Conservation (phyloP, 2,888 invertebrate species). For the Palloptera scutellata region DNA sequence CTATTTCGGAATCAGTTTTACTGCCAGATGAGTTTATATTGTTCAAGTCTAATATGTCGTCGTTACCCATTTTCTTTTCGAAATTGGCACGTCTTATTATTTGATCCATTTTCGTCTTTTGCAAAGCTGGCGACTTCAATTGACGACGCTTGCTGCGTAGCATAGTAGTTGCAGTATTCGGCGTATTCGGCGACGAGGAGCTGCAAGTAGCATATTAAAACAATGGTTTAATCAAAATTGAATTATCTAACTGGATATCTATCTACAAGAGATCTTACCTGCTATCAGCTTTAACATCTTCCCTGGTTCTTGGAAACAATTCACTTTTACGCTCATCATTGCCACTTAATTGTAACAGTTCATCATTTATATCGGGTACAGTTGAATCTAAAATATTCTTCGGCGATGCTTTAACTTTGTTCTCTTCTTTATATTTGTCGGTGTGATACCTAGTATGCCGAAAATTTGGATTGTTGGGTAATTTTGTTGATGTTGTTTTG, state of each 20-base stretch:
- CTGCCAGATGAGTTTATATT: slow-evolving; percentile 31
- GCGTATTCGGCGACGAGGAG: too few species aligned
- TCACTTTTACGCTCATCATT: too few species aligned
- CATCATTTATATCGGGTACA: slow-evolving; percentile 25
- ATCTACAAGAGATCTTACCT: too few species aligned
- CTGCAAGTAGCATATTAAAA: too few species aligned
- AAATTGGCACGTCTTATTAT: slow-evolving; percentile 35
- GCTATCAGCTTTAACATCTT: too few species aligned
- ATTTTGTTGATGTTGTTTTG: neutral
- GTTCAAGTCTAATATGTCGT: slow-evolving; percentile 39
- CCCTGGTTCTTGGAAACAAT: too few species aligned
- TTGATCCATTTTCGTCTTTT: slow-evolving; percentile 40
- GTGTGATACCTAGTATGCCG: slow-evolving; percentile 37
- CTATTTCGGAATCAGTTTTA: slow-evolving; percentile 28
- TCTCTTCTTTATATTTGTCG: slow-evolving; percentile 27
- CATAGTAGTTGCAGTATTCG: too few species aligned
- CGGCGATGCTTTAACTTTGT: neutral
- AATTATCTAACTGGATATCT: too few species aligned
- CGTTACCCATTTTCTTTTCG: slow-evolving; percentile 39
- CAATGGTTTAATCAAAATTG: too few species aligned
- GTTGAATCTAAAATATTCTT: slow-evolving; percentile 31
- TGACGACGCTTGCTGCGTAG: slow-evolving; percentile 20
- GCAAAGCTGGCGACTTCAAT: slow-evolving; percentile 39
- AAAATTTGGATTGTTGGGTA: slow-evolving; percentile 32
- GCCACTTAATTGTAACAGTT: slow-evolving; percentile 3